Evolutionary conservation across 2,888 invertebrate genomes (phyloP).

Genomic region (Bedellia somnulentella): DNA sequence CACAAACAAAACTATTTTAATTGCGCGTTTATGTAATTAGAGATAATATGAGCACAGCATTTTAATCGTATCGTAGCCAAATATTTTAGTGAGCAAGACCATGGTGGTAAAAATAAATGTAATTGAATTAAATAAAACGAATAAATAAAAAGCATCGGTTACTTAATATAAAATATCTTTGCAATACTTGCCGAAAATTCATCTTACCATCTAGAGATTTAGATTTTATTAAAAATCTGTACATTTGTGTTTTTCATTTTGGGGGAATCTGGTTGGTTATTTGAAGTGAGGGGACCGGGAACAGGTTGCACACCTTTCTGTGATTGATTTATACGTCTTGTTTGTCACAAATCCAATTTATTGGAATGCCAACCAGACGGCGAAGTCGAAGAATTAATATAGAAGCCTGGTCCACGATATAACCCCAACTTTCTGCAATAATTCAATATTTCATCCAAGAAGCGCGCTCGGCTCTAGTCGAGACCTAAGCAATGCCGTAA

Average conservation of each 20-base stretch:
- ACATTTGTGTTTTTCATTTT: background rate
- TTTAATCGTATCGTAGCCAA: too few species aligned
- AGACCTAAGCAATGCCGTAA: slow-evolving; percentile 36
- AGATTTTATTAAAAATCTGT: slow-evolving; percentile 1
- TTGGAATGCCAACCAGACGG: slow-evolving; percentile 57
- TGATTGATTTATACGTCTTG: slow-evolving; percentile 63
- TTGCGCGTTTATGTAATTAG: too few species aligned
- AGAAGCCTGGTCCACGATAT: slow-evolving; percentile 47
- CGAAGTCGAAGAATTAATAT: slow-evolving; percentile 57
- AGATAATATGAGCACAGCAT: too few species aligned
- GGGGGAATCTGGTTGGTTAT: too few species aligned
- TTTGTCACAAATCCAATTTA: slow-evolving; percentile 59
- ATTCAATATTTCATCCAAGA: slow-evolving; percentile 59
- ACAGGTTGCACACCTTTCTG: slow-evolving; percentile 53
- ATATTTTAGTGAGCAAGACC: too few species aligned
- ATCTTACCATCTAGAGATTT: slow-evolving; percentile 3
- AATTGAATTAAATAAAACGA: too few species aligned
- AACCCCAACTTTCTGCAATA: slow-evolving; percentile 55
- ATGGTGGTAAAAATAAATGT: too few species aligned
- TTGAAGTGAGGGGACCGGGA: too few species aligned
- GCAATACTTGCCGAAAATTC: background rate
- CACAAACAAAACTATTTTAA: too few species aligned
- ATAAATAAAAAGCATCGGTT: too few species aligned
- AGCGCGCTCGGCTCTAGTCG: too few species aligned
- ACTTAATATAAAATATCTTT: background rate